These are phyloP conservation scores for Ichneumon xanthorius DNA, from an alignment of 2,888 invertebrate species.

Conservation along the genomic window DNA sequence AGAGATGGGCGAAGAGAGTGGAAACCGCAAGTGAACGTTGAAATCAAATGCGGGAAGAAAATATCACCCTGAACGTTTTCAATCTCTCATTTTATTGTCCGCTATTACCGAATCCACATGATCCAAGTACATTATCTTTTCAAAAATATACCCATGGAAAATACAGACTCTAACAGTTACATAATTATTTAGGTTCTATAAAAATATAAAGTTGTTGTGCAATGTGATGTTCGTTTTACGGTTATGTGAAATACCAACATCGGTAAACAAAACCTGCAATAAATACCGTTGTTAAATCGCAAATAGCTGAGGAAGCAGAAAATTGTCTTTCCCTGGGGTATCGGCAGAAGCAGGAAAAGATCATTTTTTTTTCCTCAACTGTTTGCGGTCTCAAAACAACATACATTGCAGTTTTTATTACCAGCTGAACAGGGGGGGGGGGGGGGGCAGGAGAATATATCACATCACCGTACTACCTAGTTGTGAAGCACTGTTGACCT, in stretches of 20 bases:
- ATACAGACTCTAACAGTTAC: background rate
- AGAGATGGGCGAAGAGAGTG: background rate
- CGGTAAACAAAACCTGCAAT: too few species aligned
- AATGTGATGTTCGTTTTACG: background rate
- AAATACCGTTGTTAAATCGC: too few species aligned
- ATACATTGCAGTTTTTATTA: too few species aligned
- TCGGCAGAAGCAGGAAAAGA: background rate
- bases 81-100: constrained; percentile 2
- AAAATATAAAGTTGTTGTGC: background rate
- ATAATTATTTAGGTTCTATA: background rate
- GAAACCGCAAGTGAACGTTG: background rate
- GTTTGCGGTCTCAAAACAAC: too few species aligned
- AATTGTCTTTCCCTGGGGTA: too few species aligned
- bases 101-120: background rate
- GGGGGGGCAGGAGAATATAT: too few species aligned
- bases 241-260: too few species aligned
- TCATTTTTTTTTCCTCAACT: background rate
- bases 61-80: background rate
- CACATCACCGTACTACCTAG: background rate
- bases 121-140: background rate
- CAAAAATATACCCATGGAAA: background rate
- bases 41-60: background rate
- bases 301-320: too few species aligned
- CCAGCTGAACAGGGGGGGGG: too few species aligned
- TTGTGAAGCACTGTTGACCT: background rate